These are phyloP conservation scores for Penaeus indicus DNA, from an alignment of 1,140 invertebrate genomes.

Conservation along the genomic window DNA sequence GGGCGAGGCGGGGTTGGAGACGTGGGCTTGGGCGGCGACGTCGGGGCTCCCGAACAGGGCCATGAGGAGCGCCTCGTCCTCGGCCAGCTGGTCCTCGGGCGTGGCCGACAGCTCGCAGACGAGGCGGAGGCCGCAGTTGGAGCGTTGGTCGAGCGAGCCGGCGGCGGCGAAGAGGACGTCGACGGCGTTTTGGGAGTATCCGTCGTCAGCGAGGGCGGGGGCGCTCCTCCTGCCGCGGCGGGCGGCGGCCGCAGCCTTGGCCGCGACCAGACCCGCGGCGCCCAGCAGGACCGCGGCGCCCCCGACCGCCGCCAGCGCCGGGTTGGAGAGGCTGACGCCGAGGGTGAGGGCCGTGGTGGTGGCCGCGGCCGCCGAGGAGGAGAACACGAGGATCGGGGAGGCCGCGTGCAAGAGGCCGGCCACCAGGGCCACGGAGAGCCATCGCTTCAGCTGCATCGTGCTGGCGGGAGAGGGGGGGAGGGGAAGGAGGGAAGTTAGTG, in stretches of 20 bases:
- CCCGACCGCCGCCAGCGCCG: constrained; percentile 24
- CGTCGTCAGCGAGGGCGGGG: neutral
- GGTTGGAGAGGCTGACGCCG: neutral
- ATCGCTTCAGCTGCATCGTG: constrained; percentile 43
- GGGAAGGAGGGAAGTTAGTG: too few species aligned
- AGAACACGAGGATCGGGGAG: neutral
- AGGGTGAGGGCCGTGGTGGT: constrained; percentile 1
- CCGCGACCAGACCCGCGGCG: neutral
- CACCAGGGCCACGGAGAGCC: constrained; percentile 19
- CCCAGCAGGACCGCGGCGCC: constrained; percentile 28
- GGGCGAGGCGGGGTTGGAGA: constrained; percentile 7
- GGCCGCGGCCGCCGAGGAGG: neutral
- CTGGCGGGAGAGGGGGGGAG: neutral
- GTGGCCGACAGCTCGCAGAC: constrained; percentile 47
- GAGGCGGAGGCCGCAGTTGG: constrained; percentile 41
- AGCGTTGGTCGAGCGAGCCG: neutral
- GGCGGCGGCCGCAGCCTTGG: neutral
- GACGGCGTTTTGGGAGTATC: neutral
- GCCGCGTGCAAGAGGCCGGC: constrained; percentile 2
- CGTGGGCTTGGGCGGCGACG: neutral
- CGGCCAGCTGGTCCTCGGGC: neutral
- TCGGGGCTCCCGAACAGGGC: neutral
- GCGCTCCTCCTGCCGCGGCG: neutral
- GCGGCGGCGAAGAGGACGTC: constrained; percentile 36
- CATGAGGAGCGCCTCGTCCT: constrained; percentile 28